A percentile compares a stretch with the other conserved stretches of the same genome.
phyloP scores from a whole-genome alignment of 2,113 vertebrate genomes.

The Campylomormyrus tamandua region DNA sequence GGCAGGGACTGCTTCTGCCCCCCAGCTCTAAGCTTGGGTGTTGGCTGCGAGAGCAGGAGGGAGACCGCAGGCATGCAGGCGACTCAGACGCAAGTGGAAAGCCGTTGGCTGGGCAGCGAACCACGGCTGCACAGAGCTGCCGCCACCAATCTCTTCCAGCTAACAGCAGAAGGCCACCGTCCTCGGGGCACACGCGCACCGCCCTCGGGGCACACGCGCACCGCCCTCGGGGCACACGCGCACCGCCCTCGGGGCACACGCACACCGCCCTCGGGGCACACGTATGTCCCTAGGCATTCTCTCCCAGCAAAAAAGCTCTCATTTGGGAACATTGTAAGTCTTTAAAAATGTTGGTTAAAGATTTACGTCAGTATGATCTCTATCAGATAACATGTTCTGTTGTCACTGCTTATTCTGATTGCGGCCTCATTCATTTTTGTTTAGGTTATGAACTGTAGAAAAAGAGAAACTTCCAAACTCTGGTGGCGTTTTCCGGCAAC shows the following conservation, averaged over 20 bases:
- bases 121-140: background rate
- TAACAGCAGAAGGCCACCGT: background rate
- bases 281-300: background rate
- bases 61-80: conserved; percentile 26
- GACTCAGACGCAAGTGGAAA: background rate
- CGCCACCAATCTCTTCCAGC: background rate
- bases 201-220: too few relatives aligned
- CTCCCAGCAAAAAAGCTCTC: background rate
- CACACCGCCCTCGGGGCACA: too few relatives aligned
- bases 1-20: conserved; percentile 24
- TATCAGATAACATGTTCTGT: background rate
- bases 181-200: too few relatives aligned
- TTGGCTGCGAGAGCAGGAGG: conserved; percentile 23
- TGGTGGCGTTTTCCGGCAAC: background rate
- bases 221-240: background rate
- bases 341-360: background rate
- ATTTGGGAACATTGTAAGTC: background rate
- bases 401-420: background rate
- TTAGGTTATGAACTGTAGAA: background rate
- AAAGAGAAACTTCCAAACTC: background rate
- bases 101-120: background rate
- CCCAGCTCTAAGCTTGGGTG: conserved; percentile 26
- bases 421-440: background rate
- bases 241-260: too few relatives aligned
- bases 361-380: background rate